A percentile compares a stretch with the other conserved stretches of the same genome.
phyloP scores from a whole-genome alignment of 2,888 invertebrate genomes.

The Trachelus troglodyta region DNA sequence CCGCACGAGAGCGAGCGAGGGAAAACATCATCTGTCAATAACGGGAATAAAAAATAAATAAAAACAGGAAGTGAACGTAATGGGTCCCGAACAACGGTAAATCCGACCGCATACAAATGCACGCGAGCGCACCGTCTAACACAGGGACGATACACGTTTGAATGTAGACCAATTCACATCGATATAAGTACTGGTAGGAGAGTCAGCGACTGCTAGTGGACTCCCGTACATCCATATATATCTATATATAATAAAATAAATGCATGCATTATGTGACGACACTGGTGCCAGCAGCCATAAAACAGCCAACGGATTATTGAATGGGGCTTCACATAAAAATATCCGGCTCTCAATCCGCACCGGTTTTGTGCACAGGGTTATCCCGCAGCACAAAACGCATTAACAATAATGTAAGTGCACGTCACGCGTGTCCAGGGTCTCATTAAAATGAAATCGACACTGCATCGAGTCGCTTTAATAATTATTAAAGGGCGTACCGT shows the following conservation, averaged over 20 bases:
- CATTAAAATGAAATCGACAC: not conserved
- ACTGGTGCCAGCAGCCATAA: conserved; percentile 56
- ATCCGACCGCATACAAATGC: conserved; percentile 6
- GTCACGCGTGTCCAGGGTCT: not conserved
- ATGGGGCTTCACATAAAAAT: conserved; percentile 63
- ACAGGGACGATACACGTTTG: not conserved
- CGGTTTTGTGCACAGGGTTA: conserved; percentile 18
- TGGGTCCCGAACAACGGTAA: conserved; percentile 23
- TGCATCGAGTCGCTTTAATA: not conserved
- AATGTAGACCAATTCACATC: not conserved
- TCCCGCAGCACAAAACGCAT: conserved; percentile 11
- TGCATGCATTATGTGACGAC: conserved; percentile 46
- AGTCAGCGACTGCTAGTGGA: not conserved
- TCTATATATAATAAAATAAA: conserved; percentile 19
- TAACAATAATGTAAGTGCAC: not conserved
- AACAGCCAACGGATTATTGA: conserved; percentile 60
- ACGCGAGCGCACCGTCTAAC: not conserved
- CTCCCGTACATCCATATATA: not conserved
- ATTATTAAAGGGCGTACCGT: not conserved
- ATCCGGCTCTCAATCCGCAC: conserved; percentile 56
- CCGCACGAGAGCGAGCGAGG: conserved; percentile 26
- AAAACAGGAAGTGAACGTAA: conserved; percentile 15
- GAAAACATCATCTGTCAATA: conserved; percentile 51
- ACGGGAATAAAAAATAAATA: conserved; percentile 37
- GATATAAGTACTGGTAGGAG: not conserved